Evolutionary conservation across 2,888 invertebrate genomes (phyloP).

Genomic region (Ferrisia virgata): DNA sequence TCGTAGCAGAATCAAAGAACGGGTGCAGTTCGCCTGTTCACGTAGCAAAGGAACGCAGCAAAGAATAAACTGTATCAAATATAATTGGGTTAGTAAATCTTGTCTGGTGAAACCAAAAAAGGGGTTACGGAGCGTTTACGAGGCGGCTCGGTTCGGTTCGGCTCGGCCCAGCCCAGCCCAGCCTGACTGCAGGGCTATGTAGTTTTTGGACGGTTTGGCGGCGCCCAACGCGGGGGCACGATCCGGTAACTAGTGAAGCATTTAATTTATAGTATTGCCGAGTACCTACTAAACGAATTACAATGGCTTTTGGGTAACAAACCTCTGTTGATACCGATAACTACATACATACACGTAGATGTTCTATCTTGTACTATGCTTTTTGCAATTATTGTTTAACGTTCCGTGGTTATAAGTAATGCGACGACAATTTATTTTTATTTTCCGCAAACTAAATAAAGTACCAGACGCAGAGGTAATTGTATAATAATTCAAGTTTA

Average conservation of each 20-base stretch:
- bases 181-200: too few species aligned
- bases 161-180: too few species aligned
- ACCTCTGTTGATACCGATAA: constrained; percentile 12
- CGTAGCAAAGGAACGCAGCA: not conserved
- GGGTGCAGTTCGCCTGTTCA: not conserved
- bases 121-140: not conserved
- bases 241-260: not conserved
- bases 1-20: too few species aligned
- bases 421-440: constrained; percentile 30
- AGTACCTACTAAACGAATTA: not conserved
- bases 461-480: not conserved
- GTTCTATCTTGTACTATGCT: not conserved
- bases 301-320: constrained; percentile 6
- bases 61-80: not conserved
- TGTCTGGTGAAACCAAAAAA: constrained; percentile 13
- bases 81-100: constrained; percentile 28
- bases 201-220: not conserved
- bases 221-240: not conserved
- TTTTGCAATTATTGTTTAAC: constrained; percentile 28
- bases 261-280: constrained; percentile 23
- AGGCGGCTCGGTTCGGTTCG: too few species aligned
- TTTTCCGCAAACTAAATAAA: constrained; percentile 16
- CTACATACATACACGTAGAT: constrained; percentile 7
- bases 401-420: constrained; percentile 19
- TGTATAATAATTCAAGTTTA: constrained; percentile 21